Conservation (phyloP, 2,113 vertebrate species). For the Phrynocephalus versicolor region DNA sequence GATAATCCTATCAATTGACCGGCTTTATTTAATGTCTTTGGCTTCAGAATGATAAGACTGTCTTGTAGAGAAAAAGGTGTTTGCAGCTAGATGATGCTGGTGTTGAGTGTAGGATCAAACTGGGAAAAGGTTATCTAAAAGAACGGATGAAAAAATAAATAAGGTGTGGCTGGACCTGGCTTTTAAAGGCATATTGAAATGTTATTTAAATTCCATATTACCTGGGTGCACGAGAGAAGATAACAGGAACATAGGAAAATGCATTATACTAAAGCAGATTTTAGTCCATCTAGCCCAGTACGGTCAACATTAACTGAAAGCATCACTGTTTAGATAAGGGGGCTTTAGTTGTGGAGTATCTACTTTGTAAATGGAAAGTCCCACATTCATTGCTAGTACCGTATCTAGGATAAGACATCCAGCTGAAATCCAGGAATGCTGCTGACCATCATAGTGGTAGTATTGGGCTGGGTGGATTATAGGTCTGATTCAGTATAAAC, state of each 20-base stretch:
- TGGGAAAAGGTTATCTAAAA: background rate
- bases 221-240: no score
- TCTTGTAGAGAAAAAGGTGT: background rate
- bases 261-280: no score
- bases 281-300: no score
- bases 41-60: background rate
- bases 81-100: background rate
- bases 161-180: background rate
- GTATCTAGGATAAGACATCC: background rate
- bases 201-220: background rate
- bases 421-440: background rate
- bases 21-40: background rate
- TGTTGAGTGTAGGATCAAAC: background rate
- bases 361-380: background rate
- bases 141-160: background rate
- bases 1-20: background rate
- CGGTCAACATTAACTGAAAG: no score
- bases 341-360: background rate
- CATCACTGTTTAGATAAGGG: no score
- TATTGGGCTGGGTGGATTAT: background rate
- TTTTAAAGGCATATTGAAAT: slow-evolving; percentile 11
- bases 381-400: background rate
- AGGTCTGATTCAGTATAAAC: background rate
- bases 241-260: no score
- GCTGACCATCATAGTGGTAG: background rate